These are phyloP conservation scores for Parotocinclus haroldoi DNA, from an alignment of 2,797 vertebrate species.

Conservation along the genomic window DNA sequence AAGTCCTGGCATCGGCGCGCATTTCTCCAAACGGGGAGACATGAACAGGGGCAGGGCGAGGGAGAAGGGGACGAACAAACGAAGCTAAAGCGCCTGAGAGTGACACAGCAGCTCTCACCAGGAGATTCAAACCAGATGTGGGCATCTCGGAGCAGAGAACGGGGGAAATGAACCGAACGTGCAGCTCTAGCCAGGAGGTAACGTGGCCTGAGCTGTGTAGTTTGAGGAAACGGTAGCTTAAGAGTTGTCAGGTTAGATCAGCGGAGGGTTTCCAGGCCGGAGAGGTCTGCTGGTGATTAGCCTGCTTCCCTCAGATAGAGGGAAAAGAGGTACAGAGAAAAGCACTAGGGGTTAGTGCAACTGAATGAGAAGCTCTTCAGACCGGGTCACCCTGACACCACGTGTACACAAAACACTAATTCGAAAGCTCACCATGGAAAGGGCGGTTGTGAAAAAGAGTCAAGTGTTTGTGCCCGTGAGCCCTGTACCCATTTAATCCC, in stretches of 20 bases:
- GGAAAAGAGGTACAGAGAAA: conserved; percentile 35
- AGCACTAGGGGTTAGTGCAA: conserved; percentile 61
- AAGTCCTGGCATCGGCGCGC: conserved; percentile 28
- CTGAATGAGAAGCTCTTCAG: conserved; percentile 52
- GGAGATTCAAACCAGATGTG: conserved; percentile 85
- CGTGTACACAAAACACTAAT: conserved; percentile 12
- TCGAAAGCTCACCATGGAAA: no score
- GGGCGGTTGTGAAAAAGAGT: no score
- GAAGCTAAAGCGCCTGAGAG: conserved; percentile 71
- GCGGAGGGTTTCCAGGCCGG: conserved; percentile 56
- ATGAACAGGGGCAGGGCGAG: conserved; percentile 23
- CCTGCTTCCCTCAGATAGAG: conserved; percentile 53
- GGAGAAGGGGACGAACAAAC: conserved; percentile 53
- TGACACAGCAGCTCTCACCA: conserved; percentile 72
- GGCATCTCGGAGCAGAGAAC: conserved; percentile 33
- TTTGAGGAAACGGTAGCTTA: conserved; percentile 85
- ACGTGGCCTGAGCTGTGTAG: conserved; percentile 82
- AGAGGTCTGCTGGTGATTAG: conserved; percentile 63
- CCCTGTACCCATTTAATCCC: no score
- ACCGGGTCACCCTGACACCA: conserved; percentile 45
- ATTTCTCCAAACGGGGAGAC: conserved; percentile 43
- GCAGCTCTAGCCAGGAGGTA: conserved; percentile 62
- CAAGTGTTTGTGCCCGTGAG: no score
- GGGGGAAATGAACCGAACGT: conserved; percentile 47
- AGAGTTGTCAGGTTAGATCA: conserved; percentile 82